Percentiles rank a stretch among this genome's conserved stretches.
Conservation (phyloP, 2,888 invertebrate species). For the Agrilus cyanescens region DNA sequence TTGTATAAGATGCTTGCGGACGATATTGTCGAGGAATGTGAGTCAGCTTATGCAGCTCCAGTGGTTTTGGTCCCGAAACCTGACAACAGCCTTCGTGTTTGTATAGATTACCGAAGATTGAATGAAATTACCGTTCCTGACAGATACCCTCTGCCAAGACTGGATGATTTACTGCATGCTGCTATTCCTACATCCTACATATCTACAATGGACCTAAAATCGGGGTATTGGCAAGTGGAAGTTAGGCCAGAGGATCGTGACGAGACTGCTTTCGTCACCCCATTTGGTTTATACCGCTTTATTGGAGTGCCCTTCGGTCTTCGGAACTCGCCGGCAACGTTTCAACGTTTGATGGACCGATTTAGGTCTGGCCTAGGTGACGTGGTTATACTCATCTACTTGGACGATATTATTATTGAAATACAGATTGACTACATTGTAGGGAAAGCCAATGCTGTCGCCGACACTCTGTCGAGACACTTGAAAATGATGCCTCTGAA, state of each 20-base stretch:
- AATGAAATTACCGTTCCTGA: too few species aligned
- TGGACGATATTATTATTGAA: slow-evolving; percentile 22
- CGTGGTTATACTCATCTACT: slow-evolving; percentile 15
- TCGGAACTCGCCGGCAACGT: slow-evolving; percentile 18
- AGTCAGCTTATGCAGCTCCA: slow-evolving; percentile 6
- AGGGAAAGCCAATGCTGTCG: slow-evolving; percentile 26
- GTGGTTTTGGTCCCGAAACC: slow-evolving; percentile 11
- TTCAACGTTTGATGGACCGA: slow-evolving; percentile 18
- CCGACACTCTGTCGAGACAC: slow-evolving; percentile 26
- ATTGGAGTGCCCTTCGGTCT: slow-evolving; percentile 18
- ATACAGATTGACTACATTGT: slow-evolving; percentile 26
- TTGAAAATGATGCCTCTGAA: slow-evolving; percentile 20
- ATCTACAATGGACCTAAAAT: background rate
- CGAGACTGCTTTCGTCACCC: slow-evolving; percentile 22
- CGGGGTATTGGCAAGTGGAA: slow-evolving; percentile 8
- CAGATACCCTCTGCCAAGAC: slow-evolving; percentile 27
- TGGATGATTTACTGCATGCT: slow-evolving; percentile 3
- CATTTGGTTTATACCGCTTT: slow-evolving; percentile 18
- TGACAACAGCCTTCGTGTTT: slow-evolving; percentile 17
- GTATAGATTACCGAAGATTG: slow-evolving; percentile 25
- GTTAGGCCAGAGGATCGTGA: slow-evolving; percentile 7
- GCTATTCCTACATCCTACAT: background rate
- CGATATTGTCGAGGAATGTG: slow-evolving; percentile 4
- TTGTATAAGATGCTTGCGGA: background rate
- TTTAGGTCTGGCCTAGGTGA: slow-evolving; percentile 15